Conservation (phyloP, 1,140 invertebrate genomes). For the Paralvinella palmiformis region DNA sequence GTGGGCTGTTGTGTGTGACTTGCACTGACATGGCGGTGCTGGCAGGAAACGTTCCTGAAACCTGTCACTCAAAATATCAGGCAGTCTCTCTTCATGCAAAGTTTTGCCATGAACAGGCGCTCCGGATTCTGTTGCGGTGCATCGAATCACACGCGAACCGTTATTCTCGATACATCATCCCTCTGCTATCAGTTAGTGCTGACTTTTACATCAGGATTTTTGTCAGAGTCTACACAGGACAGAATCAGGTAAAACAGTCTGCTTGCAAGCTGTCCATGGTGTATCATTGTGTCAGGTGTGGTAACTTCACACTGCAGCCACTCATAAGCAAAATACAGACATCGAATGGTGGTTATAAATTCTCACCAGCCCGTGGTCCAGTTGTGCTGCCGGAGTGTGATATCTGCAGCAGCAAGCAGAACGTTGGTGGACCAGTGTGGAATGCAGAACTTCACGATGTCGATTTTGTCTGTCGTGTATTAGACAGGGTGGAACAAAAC, state of each 20-base stretch:
- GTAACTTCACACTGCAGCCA: slow-evolving; percentile 68
- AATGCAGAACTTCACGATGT: slow-evolving; percentile 73
- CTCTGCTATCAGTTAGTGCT: slow-evolving; percentile 82
- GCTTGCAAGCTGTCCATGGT: slow-evolving; percentile 74
- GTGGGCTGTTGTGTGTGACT: slow-evolving; percentile 76
- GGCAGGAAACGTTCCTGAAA: slow-evolving; percentile 90
- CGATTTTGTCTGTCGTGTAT: slow-evolving; percentile 64
- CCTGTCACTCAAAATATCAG: slow-evolving; percentile 92
- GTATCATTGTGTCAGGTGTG: slow-evolving; percentile 84
- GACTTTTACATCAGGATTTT: slow-evolving; percentile 98
- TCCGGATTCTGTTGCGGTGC: slow-evolving; percentile 84
- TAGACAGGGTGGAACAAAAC: slow-evolving; percentile 41
- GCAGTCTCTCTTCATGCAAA: slow-evolving; percentile 78
- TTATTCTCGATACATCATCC: slow-evolving; percentile 87
- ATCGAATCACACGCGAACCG: slow-evolving; percentile 86
- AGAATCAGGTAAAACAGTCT: slow-evolving; percentile 70
- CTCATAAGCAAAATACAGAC: slow-evolving; percentile 58
- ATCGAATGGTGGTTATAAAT: slow-evolving; percentile 53
- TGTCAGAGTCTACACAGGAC: slow-evolving; percentile 74
- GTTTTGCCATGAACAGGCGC: slow-evolving; percentile 91
- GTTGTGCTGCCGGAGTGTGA: slow-evolving; percentile 63
- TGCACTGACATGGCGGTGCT: slow-evolving; percentile 97
- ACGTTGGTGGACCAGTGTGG: slow-evolving; percentile 93
- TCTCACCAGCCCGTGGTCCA: slow-evolving; percentile 62
- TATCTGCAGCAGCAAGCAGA: slow-evolving; percentile 68